Base-by-base conservation (phyloP, 2,888 invertebrate species). In the Epinotia bilunana region DNA sequence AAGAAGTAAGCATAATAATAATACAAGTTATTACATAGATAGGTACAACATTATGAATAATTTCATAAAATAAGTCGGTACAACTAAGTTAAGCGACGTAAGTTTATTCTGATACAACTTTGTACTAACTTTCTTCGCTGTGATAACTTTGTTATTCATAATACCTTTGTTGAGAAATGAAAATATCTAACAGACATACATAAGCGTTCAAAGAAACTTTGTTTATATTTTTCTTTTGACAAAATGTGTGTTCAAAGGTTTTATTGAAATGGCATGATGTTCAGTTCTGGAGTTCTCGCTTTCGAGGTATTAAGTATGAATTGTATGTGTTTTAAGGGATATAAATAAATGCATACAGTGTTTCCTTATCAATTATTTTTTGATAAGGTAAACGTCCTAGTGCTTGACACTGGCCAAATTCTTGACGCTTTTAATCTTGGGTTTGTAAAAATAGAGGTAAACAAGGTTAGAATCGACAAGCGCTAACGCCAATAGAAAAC, bases 51-150 rank as follows among this genome's bases (percentile, higher is more conserved):
- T 43, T 43, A 49, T 49, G 13, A 49, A 49, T 49, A 16, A 49
- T 49, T 49, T 49, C 49, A 57, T 57, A 20, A 3, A 16, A 57
- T 55, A 55, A 55, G 18, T 57, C 11, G 57, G 1, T 18, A 11
- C 9, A n/a, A 7, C 57, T 53, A 53, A 57, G 55, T 55, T 57
- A 0, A 55, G 18, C n/a, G 13, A 18, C 62, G 1, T 16, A 39
- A 62, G 18, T 62, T 62, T 62, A n/a, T n/a, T 57, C 57, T 62
- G 62, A 62, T 39, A 62, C 39, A 62, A 62, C 62, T 18, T 62
- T 39, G 18, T 62, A 18, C 39, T n/a, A 62, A 62, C 11, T 18
- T 20, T 20, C 57, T 57, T 33, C 0, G n/a, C 33, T 33, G 6
- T 39, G n/a, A 39, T 62, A 62, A 39, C 11, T 62, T 39, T 9